Base-by-base conservation (phyloP, 2,797 vertebrate genomes). In the Propithecus perrieri region DNA sequence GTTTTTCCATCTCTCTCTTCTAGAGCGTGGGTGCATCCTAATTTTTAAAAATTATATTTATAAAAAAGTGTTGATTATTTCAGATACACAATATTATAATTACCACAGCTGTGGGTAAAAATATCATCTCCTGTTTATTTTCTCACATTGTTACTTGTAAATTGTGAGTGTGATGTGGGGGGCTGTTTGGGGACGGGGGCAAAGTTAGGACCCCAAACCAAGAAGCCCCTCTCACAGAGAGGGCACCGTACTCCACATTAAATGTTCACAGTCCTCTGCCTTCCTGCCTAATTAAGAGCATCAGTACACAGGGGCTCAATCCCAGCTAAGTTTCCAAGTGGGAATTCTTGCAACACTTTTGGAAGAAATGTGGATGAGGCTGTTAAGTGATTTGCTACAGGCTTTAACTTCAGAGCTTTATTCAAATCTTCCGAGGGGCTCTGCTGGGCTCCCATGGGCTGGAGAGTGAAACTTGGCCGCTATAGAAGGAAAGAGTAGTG, bases 1-100 rank as follows among this genome's bases (percentile, higher is more conserved):
- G 46, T 61, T 88, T 97, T 93, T 30, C 43, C 59, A 80, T 91
- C 50, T 76, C n/a, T 94, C 53, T 93, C 67, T 96, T 61, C 43
- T 5, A 83, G 38, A 24, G 6, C 50, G 33, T 76, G 30, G 48
- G 72, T 78, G 55, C 85, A 83, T 91, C 81, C 0, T 0, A 1
- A 74, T 97, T 91, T 75, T 95, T 75, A 83, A 69, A 91, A 92
- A 95, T 95, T 94, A 80, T 85, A 63, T 75, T 94, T 84, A 79
- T 76, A 63, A 85, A 90, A n/a, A 55, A 53, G 12, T 57, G 63
- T 80, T 89, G 79, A 87, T 33, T 81, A 53, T 74, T 89, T 95
- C 75, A 87, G 33, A 57, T 33, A 48, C 28, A 76, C 55, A 92
- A 53, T 20, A 33, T 78, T 74, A 53, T 78, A 85, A 84, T 94